These are phyloP conservation scores for Gryon sp. DNA, from an alignment of 1,140 invertebrate species.

Conservation along the genomic window DNA sequence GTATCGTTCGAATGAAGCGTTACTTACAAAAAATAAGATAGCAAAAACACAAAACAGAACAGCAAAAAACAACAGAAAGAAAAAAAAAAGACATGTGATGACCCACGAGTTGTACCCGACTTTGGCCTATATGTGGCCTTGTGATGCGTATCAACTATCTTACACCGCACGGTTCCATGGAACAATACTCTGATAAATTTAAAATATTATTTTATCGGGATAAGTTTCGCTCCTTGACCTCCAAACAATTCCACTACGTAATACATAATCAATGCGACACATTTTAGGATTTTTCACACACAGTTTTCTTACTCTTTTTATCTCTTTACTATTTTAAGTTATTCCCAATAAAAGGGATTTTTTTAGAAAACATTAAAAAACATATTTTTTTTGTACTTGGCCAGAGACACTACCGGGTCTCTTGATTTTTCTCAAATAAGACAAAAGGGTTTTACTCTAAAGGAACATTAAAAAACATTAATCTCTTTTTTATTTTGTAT, in stretches of 20 bases:
- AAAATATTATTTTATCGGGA: slow-evolving; percentile 58
- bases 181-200: slow-evolving; percentile 66
- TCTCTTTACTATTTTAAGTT: no score
- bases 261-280: slow-evolving; percentile 50
- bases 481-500: no score
- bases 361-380: no score
- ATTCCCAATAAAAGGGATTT: no score
- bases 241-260: slow-evolving; percentile 70
- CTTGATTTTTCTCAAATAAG: no score
- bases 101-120: slow-evolving; percentile 40
- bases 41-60: background rate
- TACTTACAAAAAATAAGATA: slow-evolving; percentile 22
- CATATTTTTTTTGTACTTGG: no score
- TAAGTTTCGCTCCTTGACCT: slow-evolving; percentile 68
- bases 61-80: background rate
- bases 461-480: no score
- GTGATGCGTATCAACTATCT: slow-evolving; percentile 53
- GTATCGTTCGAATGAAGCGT: slow-evolving; percentile 34
- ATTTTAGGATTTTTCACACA: slow-evolving; percentile 32
- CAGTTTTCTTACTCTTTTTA: slow-evolving; percentile 7
- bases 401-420: no score
- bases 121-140: slow-evolving; percentile 59
- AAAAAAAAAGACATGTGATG: slow-evolving; percentile 25
- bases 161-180: slow-evolving; percentile 24
- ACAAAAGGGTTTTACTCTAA: no score